Conservation (phyloP, 2,888 invertebrate genomes). For the Phyllotreta cruciferae region DNA sequence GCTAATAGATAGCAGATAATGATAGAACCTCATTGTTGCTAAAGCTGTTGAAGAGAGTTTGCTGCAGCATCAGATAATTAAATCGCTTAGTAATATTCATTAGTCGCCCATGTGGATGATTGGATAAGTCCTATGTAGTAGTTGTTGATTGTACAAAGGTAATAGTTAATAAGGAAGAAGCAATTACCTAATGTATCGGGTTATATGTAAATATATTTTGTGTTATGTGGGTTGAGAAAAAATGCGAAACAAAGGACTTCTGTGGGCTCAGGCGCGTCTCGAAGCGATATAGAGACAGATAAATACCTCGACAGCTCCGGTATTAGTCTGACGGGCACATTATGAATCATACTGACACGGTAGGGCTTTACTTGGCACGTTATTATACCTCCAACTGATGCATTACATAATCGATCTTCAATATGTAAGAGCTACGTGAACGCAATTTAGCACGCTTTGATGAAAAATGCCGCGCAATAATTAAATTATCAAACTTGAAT, state of each 20-base stretch:
- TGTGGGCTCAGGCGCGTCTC: neutral
- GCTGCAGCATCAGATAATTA: slow-evolving; percentile 6
- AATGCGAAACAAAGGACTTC: neutral
- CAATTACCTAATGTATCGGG: too few relatives aligned
- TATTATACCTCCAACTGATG: slow-evolving; percentile 46
- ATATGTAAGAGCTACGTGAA: neutral
- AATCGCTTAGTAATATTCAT: slow-evolving; percentile 17
- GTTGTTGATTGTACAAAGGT: too few relatives aligned
- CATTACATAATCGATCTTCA: slow-evolving; percentile 8
- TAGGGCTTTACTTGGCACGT: slow-evolving; percentile 50
- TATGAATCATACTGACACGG: slow-evolving; percentile 55
- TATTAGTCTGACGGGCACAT: slow-evolving; percentile 53
- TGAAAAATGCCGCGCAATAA: too few relatives aligned
- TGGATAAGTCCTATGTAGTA: slow-evolving; percentile 2
- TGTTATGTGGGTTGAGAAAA: neutral
- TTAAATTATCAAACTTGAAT: too few relatives aligned
- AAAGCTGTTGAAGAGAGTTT: neutral
- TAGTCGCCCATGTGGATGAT: slow-evolving; percentile 15
- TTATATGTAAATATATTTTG: neutral
- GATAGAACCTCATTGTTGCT: too few relatives aligned
- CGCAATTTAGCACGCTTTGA: too few relatives aligned
- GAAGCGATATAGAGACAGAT: slow-evolving; percentile 45
- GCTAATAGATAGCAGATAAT: too few relatives aligned
- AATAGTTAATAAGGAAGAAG: too few relatives aligned
- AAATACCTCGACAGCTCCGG: slow-evolving; percentile 52